These are phyloP conservation scores for Saccopteryx bilineata DNA, from an alignment of 2,113 vertebrate genomes.

Conservation along the genomic window DNA sequence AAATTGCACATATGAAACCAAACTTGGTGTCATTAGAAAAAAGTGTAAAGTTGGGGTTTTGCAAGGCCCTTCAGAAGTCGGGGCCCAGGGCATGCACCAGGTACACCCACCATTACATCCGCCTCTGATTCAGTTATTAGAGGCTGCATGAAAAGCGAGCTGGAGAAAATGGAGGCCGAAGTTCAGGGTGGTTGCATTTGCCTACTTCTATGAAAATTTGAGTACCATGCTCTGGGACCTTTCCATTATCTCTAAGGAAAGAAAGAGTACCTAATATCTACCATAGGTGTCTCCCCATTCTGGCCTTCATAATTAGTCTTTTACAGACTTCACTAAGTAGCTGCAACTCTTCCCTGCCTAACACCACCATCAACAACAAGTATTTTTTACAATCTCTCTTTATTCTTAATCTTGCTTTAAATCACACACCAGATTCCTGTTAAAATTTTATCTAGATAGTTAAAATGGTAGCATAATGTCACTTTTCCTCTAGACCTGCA, in stretches of 20 bases:
- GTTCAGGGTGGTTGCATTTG: neutral
- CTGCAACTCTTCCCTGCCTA: neutral
- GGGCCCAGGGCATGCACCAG: too few species aligned
- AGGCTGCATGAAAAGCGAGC: neutral
- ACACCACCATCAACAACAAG: neutral
- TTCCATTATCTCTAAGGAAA: slow-evolving; percentile 18
- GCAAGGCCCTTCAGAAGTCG: too few species aligned
- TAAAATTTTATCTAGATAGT: neutral
- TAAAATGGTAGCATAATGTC: slow-evolving; percentile 6
- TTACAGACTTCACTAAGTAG: slow-evolving; percentile 7
- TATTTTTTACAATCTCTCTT: neutral
- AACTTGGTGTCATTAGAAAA: too few species aligned
- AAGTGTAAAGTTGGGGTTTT: too few species aligned
- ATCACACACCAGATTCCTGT: neutral
- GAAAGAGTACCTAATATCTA: neutral
- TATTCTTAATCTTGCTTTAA: neutral
- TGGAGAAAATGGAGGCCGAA: neutral
- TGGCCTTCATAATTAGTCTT: neutral
- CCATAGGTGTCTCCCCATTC: neutral
- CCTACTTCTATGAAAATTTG: neutral
- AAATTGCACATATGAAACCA: too few species aligned
- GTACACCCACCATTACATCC: too few species aligned
- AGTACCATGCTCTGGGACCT: neutral
- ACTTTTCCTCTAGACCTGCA: neutral
- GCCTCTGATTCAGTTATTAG: neutral